Evolutionary conservation across 2,797 vertebrate genomes (phyloP), one percentile per base, ranked within the genome.

Genomic region (Nothura maculosa): DNA sequence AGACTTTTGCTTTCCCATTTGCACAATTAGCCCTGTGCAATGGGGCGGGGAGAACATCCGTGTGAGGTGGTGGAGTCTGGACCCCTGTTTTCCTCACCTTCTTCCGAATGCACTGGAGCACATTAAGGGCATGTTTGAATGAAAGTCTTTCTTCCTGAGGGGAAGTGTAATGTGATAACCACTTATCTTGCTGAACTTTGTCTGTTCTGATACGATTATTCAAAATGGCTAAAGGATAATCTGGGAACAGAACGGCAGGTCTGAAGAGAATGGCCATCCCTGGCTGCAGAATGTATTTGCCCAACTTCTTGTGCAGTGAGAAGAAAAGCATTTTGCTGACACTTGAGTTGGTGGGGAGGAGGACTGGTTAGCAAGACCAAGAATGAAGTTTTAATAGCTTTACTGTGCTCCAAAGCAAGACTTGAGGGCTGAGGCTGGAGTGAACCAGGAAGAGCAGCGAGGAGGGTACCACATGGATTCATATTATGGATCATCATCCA

Each of bases 21-120:
- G 38, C 34, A 14, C 32, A 0, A 0, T 40, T 63, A 28, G 17
- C 5, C 34, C 54, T 10, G 0, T 20, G 2, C 13, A 7, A 42
- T 4, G 3, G 25, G 50, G 40, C 43, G 18, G 24, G 3, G 34
- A 17, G 50, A 43, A 5, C 3, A 3, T 30, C 48, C 64, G 32
- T 28, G 14, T 16, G 58, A 1, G 40, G 9, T 4, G 0, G 9
- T 55, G 40, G 43, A 38, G 9, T 34, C 67, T 43, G 6, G n/a
- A 27, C n/a, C 58, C 81, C 12, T 0, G 0, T 4, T 0, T 24
- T 69, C 36, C 30, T 2, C 0, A 0, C 48, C 0, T 0, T 17
- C 62, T 74, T 50, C 42, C 66, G 64, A 2, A 1, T 22, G 3
- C 22, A 12, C 38, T 11, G 81, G 66, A 66, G 58, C 1, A 0